phyloP scores from a whole-genome alignment of 2,888 invertebrate species.

The Ligdia adustata region DNA sequence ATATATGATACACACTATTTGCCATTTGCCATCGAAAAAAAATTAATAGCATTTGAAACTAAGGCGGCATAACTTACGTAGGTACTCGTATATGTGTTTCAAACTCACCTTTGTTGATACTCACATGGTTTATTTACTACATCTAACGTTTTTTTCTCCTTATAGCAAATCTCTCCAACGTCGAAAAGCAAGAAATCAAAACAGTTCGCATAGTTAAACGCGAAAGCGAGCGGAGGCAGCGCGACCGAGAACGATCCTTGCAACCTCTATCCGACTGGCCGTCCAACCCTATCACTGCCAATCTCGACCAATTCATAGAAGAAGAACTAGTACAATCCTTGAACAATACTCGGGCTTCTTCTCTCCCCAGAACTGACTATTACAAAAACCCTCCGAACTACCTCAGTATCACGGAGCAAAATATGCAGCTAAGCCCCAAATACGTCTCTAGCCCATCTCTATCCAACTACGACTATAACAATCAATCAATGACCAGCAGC shows the following conservation, averaged over 20 bases:
- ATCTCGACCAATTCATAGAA: slow-evolving; percentile 77
- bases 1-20: too few relatives aligned
- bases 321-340: slow-evolving; percentile 71
- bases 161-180: slow-evolving; percentile 87
- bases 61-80: too few relatives aligned
- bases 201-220: slow-evolving; percentile 97
- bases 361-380: slow-evolving; percentile 77
- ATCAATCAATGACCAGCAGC: slow-evolving; percentile 68
- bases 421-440: slow-evolving; percentile 75
- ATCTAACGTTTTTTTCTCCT: slow-evolving; percentile 18
- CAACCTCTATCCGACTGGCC: slow-evolving; percentile 80
- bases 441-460: slow-evolving; percentile 76
- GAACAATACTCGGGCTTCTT: slow-evolving; percentile 76
- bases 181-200: slow-evolving; percentile 95
- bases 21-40: too few relatives aligned
- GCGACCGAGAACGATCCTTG: slow-evolving; percentile 89
- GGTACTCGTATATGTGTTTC: too few relatives aligned
- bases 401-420: slow-evolving; percentile 59
- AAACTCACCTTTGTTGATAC: too few relatives aligned
- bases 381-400: slow-evolving; percentile 64
- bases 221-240: slow-evolving; percentile 93
- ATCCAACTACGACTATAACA: slow-evolving; percentile 71
- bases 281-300: slow-evolving; percentile 64
- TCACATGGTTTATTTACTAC: too few relatives aligned
- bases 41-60: too few relatives aligned